Evolutionary conservation across 1,140 invertebrate species (phyloP).

Genomic region (Drosophila oshimai): DNA sequence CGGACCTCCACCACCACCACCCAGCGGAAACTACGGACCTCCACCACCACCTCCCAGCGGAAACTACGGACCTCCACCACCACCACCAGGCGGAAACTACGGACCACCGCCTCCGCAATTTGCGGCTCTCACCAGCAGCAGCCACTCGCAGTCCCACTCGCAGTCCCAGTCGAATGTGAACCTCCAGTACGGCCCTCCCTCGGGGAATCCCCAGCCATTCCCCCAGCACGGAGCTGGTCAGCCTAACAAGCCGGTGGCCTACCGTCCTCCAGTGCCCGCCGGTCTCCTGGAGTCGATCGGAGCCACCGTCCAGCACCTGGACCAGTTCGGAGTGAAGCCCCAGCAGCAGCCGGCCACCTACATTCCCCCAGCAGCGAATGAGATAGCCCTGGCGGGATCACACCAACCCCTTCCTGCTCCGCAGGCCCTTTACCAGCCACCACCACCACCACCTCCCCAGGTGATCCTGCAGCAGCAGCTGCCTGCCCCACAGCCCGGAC

Average conservation of each 20-base stretch:
- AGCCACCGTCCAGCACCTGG: constrained; percentile 84
- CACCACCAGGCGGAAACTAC: constrained; percentile 77
- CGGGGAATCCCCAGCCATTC: constrained; percentile 55
- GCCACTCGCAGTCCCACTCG: constrained; percentile 17
- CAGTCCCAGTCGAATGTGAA: constrained; percentile 48
- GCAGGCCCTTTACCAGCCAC: constrained; percentile 41
- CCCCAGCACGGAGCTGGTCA: constrained; percentile 76
- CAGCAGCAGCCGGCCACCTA: constrained; percentile 84
- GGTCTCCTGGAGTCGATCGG: constrained; percentile 87
- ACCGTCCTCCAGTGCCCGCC: constrained; percentile 87
- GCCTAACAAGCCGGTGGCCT: constrained; percentile 86
- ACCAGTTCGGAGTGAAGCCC: constrained; percentile 75
- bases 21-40: constrained; percentile 36
- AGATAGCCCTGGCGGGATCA: constrained; percentile 79
- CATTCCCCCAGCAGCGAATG: constrained; percentile 86
- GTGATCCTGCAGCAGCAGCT: constrained; percentile 65
- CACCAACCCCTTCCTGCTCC: constrained; percentile 19
- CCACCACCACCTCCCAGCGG: neutral
- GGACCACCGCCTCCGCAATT: constrained; percentile 81
- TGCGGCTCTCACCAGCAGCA: constrained; percentile 61
- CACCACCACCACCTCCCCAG: constrained; percentile 41
- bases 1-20: constrained; percentile 80
- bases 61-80: neutral
- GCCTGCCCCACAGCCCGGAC: constrained; percentile 57
- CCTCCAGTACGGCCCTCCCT: constrained; percentile 77